Evolutionary conservation across 2,888 invertebrate genomes (phyloP), one percentile per base, ranked within the genome.

Genomic region (Barypeithes pellucidus): DNA sequence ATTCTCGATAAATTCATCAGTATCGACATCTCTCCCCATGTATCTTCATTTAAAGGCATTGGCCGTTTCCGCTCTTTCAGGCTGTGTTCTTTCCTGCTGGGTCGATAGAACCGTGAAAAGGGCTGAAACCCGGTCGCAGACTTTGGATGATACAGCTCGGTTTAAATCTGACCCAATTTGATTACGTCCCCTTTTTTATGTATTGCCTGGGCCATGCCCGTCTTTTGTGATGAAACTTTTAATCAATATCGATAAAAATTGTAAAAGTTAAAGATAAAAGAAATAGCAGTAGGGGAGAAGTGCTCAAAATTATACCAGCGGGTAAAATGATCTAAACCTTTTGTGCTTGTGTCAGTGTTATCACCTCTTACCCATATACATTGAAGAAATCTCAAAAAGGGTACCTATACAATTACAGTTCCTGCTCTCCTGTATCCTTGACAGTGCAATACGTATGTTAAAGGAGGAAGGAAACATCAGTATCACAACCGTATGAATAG

Each of bases 51-150:
- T 14, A 52, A 24, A 29, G 24, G 52, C 29, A 52, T 52, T 52
- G 52, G 29, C 52, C 29, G 52, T 52, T 24, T 52, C 52, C 52
- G 29, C 14, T 52, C 52, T 52, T 52, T 52, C 29, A 11, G 52
- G 52, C 52, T 14, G 52, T 52, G 52, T 52, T 52, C 12, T 24
- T 52, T 52, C 52, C 52, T 52, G 52, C 14, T 52, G 29, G 52
- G 52, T 52, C 52, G 52, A 52, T 52, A 52, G 52, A 29, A 52
- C 52, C 29, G 52, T 52, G 14, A 52, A 52, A 52, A 52, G 52
- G 29, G 52, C 52, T 18, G 14, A 52, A 52, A 24, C 24, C 52
- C 24, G 52, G 24, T 24, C 24, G 47, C 47, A 47, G 47, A 20
- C 20, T 47, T 47, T 8, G 20, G 18, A 24, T 52, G 52, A 52